Evolutionary conservation across 37 sponge, comb jelly and placozoan genomes (phyloP).

Genomic region (Theonella swinhoei): DNA sequence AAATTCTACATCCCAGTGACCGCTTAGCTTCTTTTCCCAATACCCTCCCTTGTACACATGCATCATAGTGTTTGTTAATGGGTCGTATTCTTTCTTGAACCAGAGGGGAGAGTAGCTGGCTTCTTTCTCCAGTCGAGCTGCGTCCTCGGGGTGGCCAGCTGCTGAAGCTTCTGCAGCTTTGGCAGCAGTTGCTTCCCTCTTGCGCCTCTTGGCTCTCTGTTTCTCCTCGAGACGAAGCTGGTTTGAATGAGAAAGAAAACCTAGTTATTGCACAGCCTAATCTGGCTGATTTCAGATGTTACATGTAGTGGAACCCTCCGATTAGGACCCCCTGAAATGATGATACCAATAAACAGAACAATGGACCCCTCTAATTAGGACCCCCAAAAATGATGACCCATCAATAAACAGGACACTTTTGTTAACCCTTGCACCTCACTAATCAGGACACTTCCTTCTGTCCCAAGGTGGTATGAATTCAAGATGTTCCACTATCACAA

Average conservation of each 20-base stretch:
- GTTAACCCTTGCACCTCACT: too few relatives aligned
- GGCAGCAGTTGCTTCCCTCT: slow-evolving; percentile 74
- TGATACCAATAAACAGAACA: too few relatives aligned
- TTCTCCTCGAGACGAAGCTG: slow-evolving; percentile 89
- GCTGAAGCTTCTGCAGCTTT: slow-evolving; percentile 76
- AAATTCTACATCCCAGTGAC: slow-evolving; percentile 39
- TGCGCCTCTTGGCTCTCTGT: slow-evolving; percentile 89
- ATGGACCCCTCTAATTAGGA: too few relatives aligned
- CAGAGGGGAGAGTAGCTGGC: slow-evolving; percentile 71
- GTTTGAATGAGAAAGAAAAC: neutral
- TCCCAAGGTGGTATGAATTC: too few relatives aligned
- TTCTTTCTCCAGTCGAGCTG: slow-evolving; percentile 61
- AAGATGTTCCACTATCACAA: too few relatives aligned
- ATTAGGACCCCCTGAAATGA: too few relatives aligned
- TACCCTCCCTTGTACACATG: slow-evolving; percentile 92
- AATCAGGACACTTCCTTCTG: too few relatives aligned
- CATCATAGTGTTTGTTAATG: slow-evolving; percentile 64
- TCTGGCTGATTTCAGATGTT: too few relatives aligned
- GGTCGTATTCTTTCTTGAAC: slow-evolving; percentile 88
- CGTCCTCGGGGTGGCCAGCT: slow-evolving; percentile 71
- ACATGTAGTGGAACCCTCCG: too few relatives aligned
- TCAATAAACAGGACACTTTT: too few relatives aligned
- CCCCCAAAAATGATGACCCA: too few relatives aligned
- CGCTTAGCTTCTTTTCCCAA: slow-evolving; percentile 85
- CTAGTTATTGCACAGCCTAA: too few relatives aligned